These are phyloP conservation scores for Microcebus jonahi DNA, from an alignment of 2,113 vertebrate species.

Conservation along the genomic window DNA sequence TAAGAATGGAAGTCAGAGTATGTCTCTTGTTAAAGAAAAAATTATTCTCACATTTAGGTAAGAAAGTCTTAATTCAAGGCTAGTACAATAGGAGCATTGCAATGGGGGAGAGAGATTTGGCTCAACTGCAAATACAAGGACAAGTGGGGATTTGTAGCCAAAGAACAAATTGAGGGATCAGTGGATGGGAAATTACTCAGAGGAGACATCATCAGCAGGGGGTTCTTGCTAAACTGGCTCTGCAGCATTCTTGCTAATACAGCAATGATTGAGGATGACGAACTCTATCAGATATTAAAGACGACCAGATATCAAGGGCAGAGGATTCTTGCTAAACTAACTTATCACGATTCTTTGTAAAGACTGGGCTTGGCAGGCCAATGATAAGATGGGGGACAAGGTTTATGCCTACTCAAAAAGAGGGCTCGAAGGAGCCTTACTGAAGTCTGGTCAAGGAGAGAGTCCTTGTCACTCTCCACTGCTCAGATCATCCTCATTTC, in stretches of 20 bases:
- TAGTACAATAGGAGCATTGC: background rate
- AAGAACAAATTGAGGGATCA: too few relatives aligned
- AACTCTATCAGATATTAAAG: background rate
- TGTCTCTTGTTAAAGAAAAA: background rate
- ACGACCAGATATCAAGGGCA: background rate
- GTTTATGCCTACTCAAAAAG: background rate
- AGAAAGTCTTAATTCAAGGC: background rate
- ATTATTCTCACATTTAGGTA: background rate
- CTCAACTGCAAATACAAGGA: background rate
- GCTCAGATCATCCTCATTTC: background rate
- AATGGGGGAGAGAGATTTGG: too few relatives aligned
- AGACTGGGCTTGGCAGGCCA: background rate
- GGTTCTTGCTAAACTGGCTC: background rate
- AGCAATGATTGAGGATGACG: background rate
- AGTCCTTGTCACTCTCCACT: background rate
- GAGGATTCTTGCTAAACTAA: background rate
- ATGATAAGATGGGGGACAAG: background rate
- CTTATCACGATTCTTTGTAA: background rate
- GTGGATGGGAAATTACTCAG: background rate
- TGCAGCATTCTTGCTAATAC: background rate
- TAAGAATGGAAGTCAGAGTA: background rate
- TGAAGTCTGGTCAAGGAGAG: background rate
- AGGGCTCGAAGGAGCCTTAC: background rate
- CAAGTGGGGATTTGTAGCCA: background rate
- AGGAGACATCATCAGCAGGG: background rate